These are phyloP conservation scores for Polyploca ridens DNA, from an alignment of 2,888 invertebrate species.

Conservation along the genomic window DNA sequence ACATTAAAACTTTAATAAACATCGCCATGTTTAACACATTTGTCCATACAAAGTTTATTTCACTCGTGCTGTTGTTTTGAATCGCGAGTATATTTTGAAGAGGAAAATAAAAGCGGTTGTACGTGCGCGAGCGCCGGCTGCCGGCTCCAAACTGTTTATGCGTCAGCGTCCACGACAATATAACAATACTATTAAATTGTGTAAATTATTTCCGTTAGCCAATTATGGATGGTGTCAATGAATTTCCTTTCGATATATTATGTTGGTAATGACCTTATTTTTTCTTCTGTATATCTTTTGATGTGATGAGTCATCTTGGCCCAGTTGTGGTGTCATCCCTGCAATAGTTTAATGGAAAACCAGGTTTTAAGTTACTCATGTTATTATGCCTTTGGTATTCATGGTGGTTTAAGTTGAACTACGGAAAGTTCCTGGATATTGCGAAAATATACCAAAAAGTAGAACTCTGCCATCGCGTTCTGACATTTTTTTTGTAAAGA, in stretches of 20 bases:
- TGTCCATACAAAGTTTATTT: neutral
- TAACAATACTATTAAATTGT: slow-evolving; percentile 9
- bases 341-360: neutral
- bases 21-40: neutral
- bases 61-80: neutral
- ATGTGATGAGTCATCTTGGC: neutral
- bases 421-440: neutral
- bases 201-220: slow-evolving; percentile 10
- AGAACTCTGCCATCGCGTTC: neutral
- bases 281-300: neutral
- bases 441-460: neutral
- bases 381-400: neutral
- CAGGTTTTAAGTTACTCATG: neutral
- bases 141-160: slow-evolving; percentile 6
- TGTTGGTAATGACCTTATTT: neutral
- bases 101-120: neutral
- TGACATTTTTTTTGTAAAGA: neutral
- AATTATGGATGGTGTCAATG: neutral
- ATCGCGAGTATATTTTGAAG: neutral
- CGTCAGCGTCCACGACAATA: neutral
- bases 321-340: neutral
- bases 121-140: slow-evolving; percentile 13
- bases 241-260: neutral
- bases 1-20: neutral
- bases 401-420: neutral